Evolutionary conservation across 2,113 vertebrate genomes (phyloP).

Genomic region (Apodemus sylvaticus): DNA sequence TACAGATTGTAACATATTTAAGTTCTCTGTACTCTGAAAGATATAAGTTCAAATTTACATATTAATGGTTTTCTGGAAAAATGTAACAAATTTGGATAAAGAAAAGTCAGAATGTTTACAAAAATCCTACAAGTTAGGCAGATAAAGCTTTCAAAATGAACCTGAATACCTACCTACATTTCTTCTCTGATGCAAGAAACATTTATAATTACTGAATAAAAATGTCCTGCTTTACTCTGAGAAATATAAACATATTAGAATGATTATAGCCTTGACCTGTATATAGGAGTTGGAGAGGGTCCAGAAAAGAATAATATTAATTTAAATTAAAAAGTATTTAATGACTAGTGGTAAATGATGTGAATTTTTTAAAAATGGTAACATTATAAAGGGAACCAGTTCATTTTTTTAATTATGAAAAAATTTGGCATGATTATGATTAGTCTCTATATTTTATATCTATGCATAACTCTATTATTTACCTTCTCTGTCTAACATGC

Average conservation of each 20-base stretch:
- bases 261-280: not conserved
- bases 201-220: constrained; percentile 1
- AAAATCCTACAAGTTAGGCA: not conserved
- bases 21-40: not conserved
- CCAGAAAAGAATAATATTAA: constrained; percentile 5
- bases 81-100: not conserved
- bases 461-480: not conserved
- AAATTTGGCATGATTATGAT: not conserved
- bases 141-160: not conserved
- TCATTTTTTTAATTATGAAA: not conserved
- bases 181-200: not conserved
- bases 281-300: not conserved
- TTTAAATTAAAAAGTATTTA: not conserved
- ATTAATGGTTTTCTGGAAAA: not conserved
- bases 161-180: not conserved
- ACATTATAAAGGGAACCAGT: not conserved
- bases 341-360: not conserved
- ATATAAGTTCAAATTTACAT: constrained; percentile 3
- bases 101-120: not conserved
- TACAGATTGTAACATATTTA: not conserved
- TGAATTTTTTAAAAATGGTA: not conserved
- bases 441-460: not conserved
- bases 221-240: not conserved
- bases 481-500: not conserved
- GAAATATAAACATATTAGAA: not conserved